Percentiles rank a stretch among this genome's conserved stretches.
Conservation (phyloP, 2,113 vertebrate genomes). For the Coptodon bakossiorum region DNA sequence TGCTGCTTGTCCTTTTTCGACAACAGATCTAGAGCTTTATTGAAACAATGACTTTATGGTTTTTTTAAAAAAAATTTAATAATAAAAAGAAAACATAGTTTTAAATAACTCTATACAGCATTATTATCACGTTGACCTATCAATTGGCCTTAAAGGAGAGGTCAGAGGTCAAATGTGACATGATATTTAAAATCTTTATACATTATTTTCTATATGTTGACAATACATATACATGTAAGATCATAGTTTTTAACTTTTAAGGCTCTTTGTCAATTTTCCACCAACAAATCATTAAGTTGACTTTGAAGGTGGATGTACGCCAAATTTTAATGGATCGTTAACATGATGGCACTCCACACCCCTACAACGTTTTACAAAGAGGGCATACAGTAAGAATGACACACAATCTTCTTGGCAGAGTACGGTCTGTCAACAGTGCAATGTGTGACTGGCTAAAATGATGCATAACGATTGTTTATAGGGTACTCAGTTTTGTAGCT, state of each 20-base stretch:
- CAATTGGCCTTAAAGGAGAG: not conserved
- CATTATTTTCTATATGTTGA: not conserved
- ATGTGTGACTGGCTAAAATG: not conserved
- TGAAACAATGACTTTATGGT: not conserved
- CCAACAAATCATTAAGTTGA: not conserved
- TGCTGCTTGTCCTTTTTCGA: not conserved
- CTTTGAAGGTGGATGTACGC: accelerated
- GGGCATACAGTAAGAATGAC: not conserved
- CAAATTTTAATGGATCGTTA: not conserved
- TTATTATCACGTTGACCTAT: not conserved
- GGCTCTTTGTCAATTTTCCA: accelerated
- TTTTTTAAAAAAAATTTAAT: accelerated
- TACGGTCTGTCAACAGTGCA: not conserved
- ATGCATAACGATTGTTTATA: accelerated
- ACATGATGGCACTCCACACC: not conserved
- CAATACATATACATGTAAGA: not conserved
- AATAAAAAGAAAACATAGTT: not conserved
- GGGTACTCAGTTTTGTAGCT: not conserved
- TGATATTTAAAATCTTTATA: not conserved
- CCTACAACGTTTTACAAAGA: no score
- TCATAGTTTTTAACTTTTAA: not conserved
- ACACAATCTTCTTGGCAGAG: not conserved
- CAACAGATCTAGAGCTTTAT: not conserved
- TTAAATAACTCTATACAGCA: not conserved
- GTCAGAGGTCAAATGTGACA: not conserved